Base-by-base conservation (phyloP, 1,140 invertebrate species). In the Cyclargus thomasi region DNA sequence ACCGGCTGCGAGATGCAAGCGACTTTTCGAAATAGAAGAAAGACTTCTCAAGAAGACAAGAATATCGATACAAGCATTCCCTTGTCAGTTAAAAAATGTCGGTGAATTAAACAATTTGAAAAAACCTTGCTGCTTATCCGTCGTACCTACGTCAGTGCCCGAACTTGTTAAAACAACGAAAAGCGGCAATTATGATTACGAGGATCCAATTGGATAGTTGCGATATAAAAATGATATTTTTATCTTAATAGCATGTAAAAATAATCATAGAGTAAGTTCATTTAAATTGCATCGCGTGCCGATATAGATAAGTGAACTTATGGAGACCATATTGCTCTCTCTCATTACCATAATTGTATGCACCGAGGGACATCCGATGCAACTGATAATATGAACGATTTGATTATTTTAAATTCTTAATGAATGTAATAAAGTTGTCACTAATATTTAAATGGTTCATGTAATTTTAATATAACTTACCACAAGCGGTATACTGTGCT, bases 321-420 rank as follows among this genome's bases (percentile, higher is more conserved):
- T 83, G 75, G 82, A 77, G 77, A 75, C 86, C 86, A 88, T 89
- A 89, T 86, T 89, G 86, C 81, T 76, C 77, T 80, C 75, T 76
- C 78, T 83, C 83, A 83, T 89, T 86, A 87, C 74, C 86, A 89
- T 89, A 86, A 88, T 86, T 86, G 79, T 82, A 83, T 74, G 76
- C 72, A 74, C 72, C 69, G 35, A 47, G 63, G 23, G 63, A 53
- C 16, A 64, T 64, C 21, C 39, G 39, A 47, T 47, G 39, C 39
- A 47, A 47, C 5, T 47, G 39, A 47, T 47, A 47, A 47, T 39
- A 69, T 73, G 29, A 62, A 53, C 55, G 18, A 20, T 63, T 65
- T 68, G 59, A 39, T 68, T 66, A 63, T 22, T 66, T 66, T 53
- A 36, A 20, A 59, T 63, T 20, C 22, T 47, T 47, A 14, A 47